A percentile compares a stretch with the other conserved stretches of the same genome.
Conservation (phyloP, 1,140 invertebrate genomes). For the Trichoplusia ni region DNA sequence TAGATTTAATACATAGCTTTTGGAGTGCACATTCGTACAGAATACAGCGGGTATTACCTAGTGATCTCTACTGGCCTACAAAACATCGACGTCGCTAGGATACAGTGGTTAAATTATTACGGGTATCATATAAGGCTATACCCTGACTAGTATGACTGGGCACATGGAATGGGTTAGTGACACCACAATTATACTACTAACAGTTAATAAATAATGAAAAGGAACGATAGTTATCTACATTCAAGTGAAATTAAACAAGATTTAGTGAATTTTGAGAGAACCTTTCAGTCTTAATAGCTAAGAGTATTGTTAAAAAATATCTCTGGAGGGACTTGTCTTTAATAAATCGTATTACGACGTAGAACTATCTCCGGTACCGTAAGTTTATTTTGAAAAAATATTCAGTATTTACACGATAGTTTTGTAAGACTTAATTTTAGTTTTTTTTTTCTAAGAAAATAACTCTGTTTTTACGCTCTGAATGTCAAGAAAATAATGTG, state of each 20-base stretch:
- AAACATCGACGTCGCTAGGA: slow-evolving; percentile 32
- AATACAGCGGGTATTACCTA: slow-evolving; percentile 45
- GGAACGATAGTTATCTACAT: slow-evolving; percentile 32
- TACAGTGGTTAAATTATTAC: slow-evolving; percentile 44
- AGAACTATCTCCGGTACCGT: slow-evolving; percentile 60
- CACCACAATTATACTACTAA: slow-evolving; percentile 45
- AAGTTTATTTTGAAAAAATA: slow-evolving; percentile 63
- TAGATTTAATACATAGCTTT: slow-evolving; percentile 49
- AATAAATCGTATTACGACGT: slow-evolving; percentile 65
- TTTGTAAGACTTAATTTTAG: slow-evolving; percentile 46
- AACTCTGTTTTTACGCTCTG: slow-evolving; percentile 50
- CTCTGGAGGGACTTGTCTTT: slow-evolving; percentile 74
- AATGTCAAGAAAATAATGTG: slow-evolving; percentile 33
- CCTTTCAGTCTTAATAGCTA: slow-evolving; percentile 77
- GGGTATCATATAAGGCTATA: slow-evolving; percentile 55
- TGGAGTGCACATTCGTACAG: slow-evolving; percentile 47
- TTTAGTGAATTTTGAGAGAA: slow-evolving; percentile 52
- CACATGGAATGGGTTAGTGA: slow-evolving; percentile 66
- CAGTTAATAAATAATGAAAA: slow-evolving; percentile 40
- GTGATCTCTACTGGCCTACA: slow-evolving; percentile 30
- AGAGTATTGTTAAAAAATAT: slow-evolving; percentile 73
- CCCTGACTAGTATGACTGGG: slow-evolving; percentile 70
- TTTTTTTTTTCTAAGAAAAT: slow-evolving; percentile 60
- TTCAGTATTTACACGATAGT: slow-evolving; percentile 58
- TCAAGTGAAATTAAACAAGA: slow-evolving; percentile 36